Evolutionary conservation across 2,888 invertebrate genomes (phyloP).

Genomic region (Aelia acuminata): DNA sequence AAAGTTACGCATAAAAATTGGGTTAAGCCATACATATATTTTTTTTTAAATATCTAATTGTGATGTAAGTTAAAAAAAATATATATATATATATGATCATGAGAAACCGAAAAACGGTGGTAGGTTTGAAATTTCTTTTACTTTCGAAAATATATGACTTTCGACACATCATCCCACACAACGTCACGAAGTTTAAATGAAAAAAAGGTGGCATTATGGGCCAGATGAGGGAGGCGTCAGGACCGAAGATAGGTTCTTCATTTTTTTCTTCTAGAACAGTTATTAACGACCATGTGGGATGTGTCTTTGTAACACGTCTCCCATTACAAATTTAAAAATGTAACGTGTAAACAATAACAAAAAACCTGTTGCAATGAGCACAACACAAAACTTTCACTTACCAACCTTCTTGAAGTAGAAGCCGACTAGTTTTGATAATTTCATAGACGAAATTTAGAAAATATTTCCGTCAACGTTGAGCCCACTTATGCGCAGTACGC

Average conservation of each 20-base stretch:
- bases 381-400: no score
- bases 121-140: background rate
- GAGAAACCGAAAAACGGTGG: background rate
- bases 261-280: background rate
- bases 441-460: no score
- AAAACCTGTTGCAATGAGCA: no score
- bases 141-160: background rate
- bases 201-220: slow-evolving; percentile 23
- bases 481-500: no score
- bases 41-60: no score
- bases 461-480: no score
- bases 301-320: slow-evolving; percentile 18
- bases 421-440: no score
- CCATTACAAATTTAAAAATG: slow-evolving; percentile 35
- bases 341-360: background rate
- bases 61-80: no score
- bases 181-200: slow-evolving; percentile 17
- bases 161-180: slow-evolving; percentile 54
- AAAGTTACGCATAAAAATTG: no score
- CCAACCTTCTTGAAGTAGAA: no score
- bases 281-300: slow-evolving; percentile 43
- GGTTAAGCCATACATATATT: no score
- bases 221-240: slow-evolving; percentile 53
- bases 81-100: no score
- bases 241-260: background rate